Evolutionary conservation across 1,140 invertebrate species (phyloP).

Genomic region (Anagrus nilaparvatae): DNA sequence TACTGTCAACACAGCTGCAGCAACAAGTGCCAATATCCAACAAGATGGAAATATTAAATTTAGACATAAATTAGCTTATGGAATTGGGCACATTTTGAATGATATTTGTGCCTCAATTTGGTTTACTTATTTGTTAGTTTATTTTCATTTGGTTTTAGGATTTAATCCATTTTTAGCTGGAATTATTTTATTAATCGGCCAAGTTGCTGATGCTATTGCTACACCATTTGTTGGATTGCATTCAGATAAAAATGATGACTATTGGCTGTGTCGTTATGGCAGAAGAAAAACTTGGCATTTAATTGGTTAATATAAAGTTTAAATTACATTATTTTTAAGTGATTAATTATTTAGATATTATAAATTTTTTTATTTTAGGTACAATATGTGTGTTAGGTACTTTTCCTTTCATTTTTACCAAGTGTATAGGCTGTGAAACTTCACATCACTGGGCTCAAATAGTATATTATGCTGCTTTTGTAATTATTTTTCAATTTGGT

Average conservation of each 20-base stretch:
- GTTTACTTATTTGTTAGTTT: constrained; percentile 95
- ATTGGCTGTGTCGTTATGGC: constrained; percentile 63
- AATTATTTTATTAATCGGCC: constrained; percentile 70
- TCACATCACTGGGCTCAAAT: constrained; percentile 64
- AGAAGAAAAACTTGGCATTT: constrained; percentile 88
- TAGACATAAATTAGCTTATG: constrained; percentile 29
- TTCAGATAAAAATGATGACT: constrained; percentile 63
- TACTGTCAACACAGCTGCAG: constrained; percentile 57
- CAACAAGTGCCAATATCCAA: constrained; percentile 1
- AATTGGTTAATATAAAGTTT: constrained; percentile 51
- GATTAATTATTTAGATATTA: neutral
- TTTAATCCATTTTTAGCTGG: constrained; percentile 70
- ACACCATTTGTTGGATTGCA: constrained; percentile 85
- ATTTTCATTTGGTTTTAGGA: constrained; percentile 73
- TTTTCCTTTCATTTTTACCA: constrained; percentile 86
- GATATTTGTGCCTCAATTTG: constrained; percentile 94
- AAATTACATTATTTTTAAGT: constrained; percentile 5
- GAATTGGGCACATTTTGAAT: constrained; percentile 73
- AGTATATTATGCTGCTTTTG: constrained; percentile 81
- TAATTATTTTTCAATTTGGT: constrained; percentile 91
- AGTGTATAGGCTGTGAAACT: constrained; percentile 62
- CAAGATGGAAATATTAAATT: neutral
- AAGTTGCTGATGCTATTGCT: constrained; percentile 79
- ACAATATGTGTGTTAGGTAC: constrained; percentile 67
- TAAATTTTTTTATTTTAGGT: constrained; percentile 35